These are phyloP conservation scores for Accipiter virgatus DNA, from an alignment of 2,113 vertebrate genomes.

Conservation along the genomic window DNA sequence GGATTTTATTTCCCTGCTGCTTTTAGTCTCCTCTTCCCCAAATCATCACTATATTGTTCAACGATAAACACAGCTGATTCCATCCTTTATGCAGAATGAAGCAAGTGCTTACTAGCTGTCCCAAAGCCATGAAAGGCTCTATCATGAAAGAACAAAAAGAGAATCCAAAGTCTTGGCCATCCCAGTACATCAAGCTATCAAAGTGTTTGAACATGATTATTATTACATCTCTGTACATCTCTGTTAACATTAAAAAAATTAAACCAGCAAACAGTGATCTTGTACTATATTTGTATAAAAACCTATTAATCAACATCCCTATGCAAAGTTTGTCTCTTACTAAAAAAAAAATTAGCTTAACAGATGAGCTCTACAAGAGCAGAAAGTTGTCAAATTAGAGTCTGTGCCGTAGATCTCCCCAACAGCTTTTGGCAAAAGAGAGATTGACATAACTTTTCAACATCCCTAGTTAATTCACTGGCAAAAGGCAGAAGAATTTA, in stretches of 20 bases:
- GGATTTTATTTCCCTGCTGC: background rate
- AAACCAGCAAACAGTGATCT: background rate
- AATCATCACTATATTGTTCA: background rate
- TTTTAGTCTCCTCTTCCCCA: background rate
- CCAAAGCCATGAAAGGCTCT: background rate
- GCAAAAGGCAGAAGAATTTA: constrained; percentile 5
- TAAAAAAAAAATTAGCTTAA: background rate
- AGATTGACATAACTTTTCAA: background rate
- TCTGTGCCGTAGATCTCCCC: background rate
- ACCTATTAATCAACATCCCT: background rate
- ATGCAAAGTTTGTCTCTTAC: background rate
- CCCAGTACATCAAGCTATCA: background rate
- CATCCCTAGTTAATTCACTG: background rate
- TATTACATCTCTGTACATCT: background rate
- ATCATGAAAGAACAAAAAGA: background rate
- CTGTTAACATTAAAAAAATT: background rate
- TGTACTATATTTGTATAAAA: background rate
- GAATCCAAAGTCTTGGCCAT: background rate
- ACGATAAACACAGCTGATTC: background rate
- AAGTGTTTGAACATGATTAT: background rate
- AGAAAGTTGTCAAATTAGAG: background rate
- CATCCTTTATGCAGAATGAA: rapidly evolving
- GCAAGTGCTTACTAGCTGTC: background rate
- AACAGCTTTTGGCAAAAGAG: background rate
- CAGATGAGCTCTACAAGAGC: background rate